phyloP scores from a whole-genome alignment of 2,113 vertebrate genomes.

The Oryzias javanicus region DNA sequence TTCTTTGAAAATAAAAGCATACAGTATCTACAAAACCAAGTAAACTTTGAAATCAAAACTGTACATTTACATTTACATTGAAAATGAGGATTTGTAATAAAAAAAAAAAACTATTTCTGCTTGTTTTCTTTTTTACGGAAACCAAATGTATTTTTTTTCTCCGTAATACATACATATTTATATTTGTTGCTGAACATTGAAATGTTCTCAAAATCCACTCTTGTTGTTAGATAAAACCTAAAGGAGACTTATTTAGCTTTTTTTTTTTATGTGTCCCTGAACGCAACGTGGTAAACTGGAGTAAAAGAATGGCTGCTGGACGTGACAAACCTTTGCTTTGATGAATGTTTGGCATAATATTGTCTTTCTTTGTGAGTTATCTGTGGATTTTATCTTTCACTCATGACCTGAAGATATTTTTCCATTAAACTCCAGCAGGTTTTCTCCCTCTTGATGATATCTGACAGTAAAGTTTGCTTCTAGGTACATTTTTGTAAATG shows the following conservation, averaged over 20 bases:
- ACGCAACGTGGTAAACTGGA: too few relatives aligned
- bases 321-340: too few relatives aligned
- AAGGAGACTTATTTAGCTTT: constrained; percentile 21
- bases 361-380: too few relatives aligned
- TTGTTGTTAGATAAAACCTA: constrained; percentile 49
- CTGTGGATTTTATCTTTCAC: too few relatives aligned
- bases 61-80: constrained; percentile 98
- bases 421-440: too few relatives aligned
- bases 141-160: constrained; percentile 74
- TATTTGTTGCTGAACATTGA: constrained; percentile 50
- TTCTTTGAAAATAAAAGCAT: constrained; percentile 84
- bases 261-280: neutral
- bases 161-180: constrained; percentile 12
- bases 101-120: constrained; percentile 57
- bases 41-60: constrained; percentile 96
- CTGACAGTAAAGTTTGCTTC: too few relatives aligned
- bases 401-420: too few relatives aligned
- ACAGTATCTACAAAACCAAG: constrained; percentile 92
- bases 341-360: too few relatives aligned
- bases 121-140: constrained; percentile 86
- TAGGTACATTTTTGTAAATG: too few relatives aligned
- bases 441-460: too few relatives aligned
- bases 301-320: too few relatives aligned
- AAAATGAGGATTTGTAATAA: constrained; percentile 75
- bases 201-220: constrained; percentile 49